Base-by-base conservation (phyloP, 1,140 invertebrate species). In the Hyphantria cunea region DNA sequence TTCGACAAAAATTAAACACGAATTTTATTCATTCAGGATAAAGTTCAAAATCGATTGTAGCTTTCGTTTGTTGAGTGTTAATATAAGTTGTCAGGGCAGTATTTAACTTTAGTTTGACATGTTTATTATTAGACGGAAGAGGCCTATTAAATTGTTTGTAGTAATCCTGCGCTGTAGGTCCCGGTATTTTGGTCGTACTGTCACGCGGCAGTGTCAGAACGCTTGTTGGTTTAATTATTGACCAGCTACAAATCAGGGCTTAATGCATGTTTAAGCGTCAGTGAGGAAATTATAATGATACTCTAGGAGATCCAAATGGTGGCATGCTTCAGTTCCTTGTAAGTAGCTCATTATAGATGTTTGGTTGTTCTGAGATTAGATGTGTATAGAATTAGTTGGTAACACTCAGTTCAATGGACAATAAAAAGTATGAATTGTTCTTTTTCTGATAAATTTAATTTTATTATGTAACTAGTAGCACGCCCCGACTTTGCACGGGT, bases 81-180 rank as follows among this genome's bases (percentile, higher is more conserved):
- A 58, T 55, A 0, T 74, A 74, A 68, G 6, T 71, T 76, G 53
- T 81, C 67, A 34, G 64, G 72, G 70, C 70, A 60, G 76, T 83
- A 82, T 82, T 89, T 84, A 86, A 84, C 76, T 74, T 77, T 64
- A 45, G 69, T 54, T 71, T 85, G 86, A 89, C 86, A 88, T 88
- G 84, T 89, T 89, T 89, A 88, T 89, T 89, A 83, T 89, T 80
- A 78, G 78, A 74, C 72, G 79, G 82, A 82, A 84, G 70, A 68
- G 79, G 79, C 82, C 84, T 88, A 86, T 89, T 89, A 89, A 88
- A 88, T 86, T 84, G 83, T 86, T 83, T 78, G 78, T 78, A 77
- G 69, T 87, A 87, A 87, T 85, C 82, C 81, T 69, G 68, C 65
- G 72, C 56, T 71, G 80, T 78, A 71, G 78, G 78, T 72, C 76